These are phyloP conservation scores for Abramis brama DNA, from an alignment of 2,113 vertebrate genomes.

Conservation along the genomic window DNA sequence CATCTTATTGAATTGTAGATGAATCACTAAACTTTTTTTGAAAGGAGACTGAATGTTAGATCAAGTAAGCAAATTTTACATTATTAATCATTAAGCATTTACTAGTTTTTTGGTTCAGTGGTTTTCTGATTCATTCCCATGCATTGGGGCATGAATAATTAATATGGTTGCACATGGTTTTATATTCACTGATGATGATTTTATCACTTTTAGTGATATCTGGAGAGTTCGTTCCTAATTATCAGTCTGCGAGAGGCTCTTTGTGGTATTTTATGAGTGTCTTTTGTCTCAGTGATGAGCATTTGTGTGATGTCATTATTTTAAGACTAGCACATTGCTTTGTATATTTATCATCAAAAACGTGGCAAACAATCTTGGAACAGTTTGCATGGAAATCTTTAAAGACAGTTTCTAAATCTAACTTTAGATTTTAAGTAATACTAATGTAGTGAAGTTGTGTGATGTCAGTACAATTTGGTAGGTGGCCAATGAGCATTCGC, in stretches of 20 bases:
- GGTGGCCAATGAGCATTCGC: too few species aligned
- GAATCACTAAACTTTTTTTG: background rate
- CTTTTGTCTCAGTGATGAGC: background rate
- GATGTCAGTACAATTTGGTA: too few species aligned
- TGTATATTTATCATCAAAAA: background rate
- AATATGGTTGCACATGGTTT: background rate
- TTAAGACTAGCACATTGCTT: background rate
- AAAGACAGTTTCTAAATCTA: background rate
- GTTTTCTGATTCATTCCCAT: background rate
- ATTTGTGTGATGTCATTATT: background rate
- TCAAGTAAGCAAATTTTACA: background rate
- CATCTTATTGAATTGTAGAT: conserved; percentile 12
- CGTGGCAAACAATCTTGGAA: background rate
- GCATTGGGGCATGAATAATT: background rate
- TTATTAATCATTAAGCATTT: background rate
- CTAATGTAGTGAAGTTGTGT: too few species aligned
- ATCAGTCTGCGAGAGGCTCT: background rate
- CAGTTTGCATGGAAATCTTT: background rate
- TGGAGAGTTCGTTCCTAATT: background rate
- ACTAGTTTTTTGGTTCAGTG: background rate
- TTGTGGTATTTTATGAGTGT: background rate
- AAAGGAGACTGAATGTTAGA: background rate
- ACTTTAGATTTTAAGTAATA: background rate
- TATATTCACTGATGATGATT: background rate
- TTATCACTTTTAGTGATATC: background rate